These are phyloP conservation scores for Drosophila kepulauana DNA, from an alignment of 1,140 invertebrate genomes.

Conservation along the genomic window DNA sequence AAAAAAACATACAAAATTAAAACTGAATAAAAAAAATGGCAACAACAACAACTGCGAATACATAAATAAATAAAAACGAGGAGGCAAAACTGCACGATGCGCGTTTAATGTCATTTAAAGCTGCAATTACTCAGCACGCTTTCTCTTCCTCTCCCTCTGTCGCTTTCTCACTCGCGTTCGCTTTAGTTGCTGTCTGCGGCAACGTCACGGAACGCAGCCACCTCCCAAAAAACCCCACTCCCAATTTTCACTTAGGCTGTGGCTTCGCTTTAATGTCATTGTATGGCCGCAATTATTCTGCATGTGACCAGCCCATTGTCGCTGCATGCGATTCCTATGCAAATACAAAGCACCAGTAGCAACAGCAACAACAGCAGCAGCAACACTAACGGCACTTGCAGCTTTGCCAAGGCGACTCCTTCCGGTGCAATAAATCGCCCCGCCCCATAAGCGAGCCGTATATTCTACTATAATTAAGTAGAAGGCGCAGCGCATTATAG, in stretches of 20 bases:
- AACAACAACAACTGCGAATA: constrained; percentile 30
- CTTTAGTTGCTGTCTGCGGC: constrained; percentile 37
- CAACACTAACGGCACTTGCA: neutral
- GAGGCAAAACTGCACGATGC: constrained; percentile 62
- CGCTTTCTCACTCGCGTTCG: too few species aligned
- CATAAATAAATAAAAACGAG: constrained; percentile 45
- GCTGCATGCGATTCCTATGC: constrained; percentile 74
- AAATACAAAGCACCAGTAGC: constrained; percentile 41
- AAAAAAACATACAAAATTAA: constrained; percentile 5
- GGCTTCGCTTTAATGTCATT: constrained; percentile 78
- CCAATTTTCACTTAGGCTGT: constrained; percentile 51
- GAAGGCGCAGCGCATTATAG: constrained; percentile 46
- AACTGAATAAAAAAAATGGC: constrained; percentile 3
- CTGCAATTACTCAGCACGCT: constrained; percentile 80
- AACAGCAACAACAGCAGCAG: neutral
- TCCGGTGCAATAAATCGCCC: constrained; percentile 73
- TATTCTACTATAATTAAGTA: constrained; percentile 77
- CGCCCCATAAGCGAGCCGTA: constrained; percentile 35
- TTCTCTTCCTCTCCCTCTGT: constrained; percentile 16
- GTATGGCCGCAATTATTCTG: constrained; percentile 77
- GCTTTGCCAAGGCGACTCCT: constrained; percentile 47
- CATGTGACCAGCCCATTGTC: constrained; percentile 56
- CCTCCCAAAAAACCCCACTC: neutral
- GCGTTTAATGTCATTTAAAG: constrained; percentile 82
- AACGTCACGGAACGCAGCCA: constrained; percentile 16